phyloP scores from a whole-genome alignment of 2,888 invertebrate species.

The Trissolcus japonicus region DNA sequence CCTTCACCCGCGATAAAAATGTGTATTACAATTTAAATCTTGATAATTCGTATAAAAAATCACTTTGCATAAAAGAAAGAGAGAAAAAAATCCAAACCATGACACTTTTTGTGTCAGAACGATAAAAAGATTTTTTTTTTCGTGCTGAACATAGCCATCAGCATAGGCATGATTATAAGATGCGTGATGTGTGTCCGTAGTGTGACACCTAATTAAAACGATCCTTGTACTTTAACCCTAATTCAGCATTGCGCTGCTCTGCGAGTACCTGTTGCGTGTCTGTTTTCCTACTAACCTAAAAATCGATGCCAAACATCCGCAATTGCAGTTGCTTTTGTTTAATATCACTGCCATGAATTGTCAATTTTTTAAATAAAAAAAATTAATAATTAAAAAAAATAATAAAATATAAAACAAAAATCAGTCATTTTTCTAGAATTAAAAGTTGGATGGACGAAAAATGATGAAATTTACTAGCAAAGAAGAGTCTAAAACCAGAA shows the following conservation, averaged over 20 bases:
- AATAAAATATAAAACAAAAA: too few relatives aligned
- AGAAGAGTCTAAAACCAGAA: too few relatives aligned
- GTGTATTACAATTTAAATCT: neutral
- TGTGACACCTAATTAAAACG: slow-evolving; percentile 63
- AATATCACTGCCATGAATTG: too few relatives aligned
- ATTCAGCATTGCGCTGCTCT: slow-evolving; percentile 57
- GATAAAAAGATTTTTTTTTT: slow-evolving; percentile 33
- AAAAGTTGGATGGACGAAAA: too few relatives aligned
- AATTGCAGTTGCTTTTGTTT: neutral
- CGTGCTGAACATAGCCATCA: neutral
- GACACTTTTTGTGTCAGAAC: slow-evolving; percentile 33
- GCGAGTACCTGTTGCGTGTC: slow-evolving; percentile 50
- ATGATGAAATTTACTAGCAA: too few relatives aligned
- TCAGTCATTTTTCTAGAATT: too few relatives aligned
- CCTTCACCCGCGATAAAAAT: too few relatives aligned
- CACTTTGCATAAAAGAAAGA: slow-evolving; percentile 11
- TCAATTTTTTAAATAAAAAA: too few relatives aligned
- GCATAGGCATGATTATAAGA: slow-evolving; percentile 33
- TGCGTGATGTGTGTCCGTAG: slow-evolving; percentile 36
- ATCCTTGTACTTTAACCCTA: slow-evolving; percentile 67
- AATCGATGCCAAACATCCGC: slow-evolving; percentile 8
- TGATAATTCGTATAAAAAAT: slow-evolving; percentile 13
- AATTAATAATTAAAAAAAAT: too few relatives aligned
- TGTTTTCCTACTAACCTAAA: slow-evolving; percentile 30
- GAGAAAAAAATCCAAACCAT: slow-evolving; percentile 23